Evolutionary conservation across 1,140 invertebrate species (phyloP).

Genomic region (Latrodectus geometricus): DNA sequence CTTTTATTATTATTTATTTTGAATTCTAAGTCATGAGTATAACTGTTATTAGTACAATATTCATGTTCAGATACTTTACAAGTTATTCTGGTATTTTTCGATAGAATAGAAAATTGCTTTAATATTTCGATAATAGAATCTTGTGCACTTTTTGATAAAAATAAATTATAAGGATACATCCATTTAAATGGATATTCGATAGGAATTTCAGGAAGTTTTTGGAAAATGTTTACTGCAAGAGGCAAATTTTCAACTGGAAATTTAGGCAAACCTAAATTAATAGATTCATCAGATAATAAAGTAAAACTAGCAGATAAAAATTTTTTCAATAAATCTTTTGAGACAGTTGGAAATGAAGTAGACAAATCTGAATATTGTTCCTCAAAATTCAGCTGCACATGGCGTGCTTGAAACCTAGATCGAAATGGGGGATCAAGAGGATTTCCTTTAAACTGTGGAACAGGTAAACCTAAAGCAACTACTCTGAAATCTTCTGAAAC

Average conservation of each 20-base stretch:
- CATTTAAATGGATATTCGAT: constrained; percentile 9
- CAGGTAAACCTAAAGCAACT: constrained; percentile 88
- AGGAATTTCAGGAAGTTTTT: constrained; percentile 23
- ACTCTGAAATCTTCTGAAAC: constrained; percentile 93
- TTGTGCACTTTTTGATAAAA: constrained; percentile 31
- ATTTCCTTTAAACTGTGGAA: constrained; percentile 89
- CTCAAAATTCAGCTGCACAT: constrained; percentile 75
- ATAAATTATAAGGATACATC: constrained; percentile 47
- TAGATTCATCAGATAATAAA: constrained; percentile 78
- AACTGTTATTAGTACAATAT: background rate
- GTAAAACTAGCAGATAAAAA: constrained; percentile 82
- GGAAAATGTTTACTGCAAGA: constrained; percentile 77
- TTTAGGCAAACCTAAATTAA: constrained; percentile 82
- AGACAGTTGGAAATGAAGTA: constrained; percentile 1
- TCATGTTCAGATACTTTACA: background rate
- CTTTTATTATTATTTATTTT: constrained; percentile 9
- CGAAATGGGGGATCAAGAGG: constrained; percentile 94
- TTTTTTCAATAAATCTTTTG: constrained; percentile 64
- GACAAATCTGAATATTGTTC: constrained; percentile 29
- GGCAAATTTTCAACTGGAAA: constrained; percentile 89
- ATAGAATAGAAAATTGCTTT: constrained; percentile 24
- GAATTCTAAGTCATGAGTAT: constrained; percentile 14
- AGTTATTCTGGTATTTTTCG: background rate
- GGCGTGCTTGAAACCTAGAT: constrained; percentile 92
- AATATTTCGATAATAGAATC: constrained; percentile 23